Base-by-base conservation (phyloP, 2,888 invertebrate genomes). In the Erynnis tages region DNA sequence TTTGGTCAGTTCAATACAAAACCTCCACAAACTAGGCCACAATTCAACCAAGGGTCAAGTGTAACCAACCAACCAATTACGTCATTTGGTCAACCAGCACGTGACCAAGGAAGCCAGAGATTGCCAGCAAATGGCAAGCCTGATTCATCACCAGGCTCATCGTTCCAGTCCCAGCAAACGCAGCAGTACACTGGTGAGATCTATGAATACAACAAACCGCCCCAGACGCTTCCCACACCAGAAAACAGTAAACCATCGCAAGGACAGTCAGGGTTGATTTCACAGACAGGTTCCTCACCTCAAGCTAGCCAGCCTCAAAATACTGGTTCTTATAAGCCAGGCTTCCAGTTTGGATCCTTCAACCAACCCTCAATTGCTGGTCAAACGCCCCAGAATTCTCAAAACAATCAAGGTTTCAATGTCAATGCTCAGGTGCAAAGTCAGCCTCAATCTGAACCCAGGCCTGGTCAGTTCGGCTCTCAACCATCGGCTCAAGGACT, bases 131-230 rank as follows among this genome's bases (percentile, higher is more conserved):
- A 6, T 14, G n/a, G n/a, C 10, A 16, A 25, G 16, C 55, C 29
- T 29, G 55, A 55, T 19, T 43, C 47, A 0, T 25, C 54, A 2
- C 57, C 59, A 23, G 14, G 57, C 19, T 13, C 23, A 1, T 27
- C 53, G 58, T 21, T 38, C 34, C 11, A 19, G 56, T 29, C 32
- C 23, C 19, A 27, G 50, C 29, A 30, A n/a, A 64, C 57, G 27
- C 70, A 69, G 29, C 71, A 72, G 52, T 71, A 73, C 38, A 60
- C 57, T 5, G 73, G 74, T 13, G 70, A 75, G 62, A 61, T 84
- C 55, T 82, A 59, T 14, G 54, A 58, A 34, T 61, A 60, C 32
- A 54, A 52, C 4, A 61, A 61, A 55, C 61, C 58, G 8, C 19
- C 40, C 6, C 53, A 54, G 14, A 37, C 49, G 1, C 44, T 56